Conservation (phyloP, 2,797 vertebrate genomes). For the Oryzias dopingdopingensis region DNA sequence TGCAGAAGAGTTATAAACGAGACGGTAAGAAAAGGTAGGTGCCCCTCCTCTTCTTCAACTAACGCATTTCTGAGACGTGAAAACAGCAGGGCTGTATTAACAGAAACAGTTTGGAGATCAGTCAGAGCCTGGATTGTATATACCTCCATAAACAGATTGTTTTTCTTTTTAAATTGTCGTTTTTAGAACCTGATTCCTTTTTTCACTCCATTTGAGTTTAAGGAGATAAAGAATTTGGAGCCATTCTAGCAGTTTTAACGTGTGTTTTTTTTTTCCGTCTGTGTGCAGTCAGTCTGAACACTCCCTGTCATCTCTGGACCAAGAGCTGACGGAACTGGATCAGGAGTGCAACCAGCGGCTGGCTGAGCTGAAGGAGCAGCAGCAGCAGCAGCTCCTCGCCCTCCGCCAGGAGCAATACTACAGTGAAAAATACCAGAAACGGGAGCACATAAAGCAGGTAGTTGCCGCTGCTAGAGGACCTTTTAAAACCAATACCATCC, state of each 20-base stretch:
- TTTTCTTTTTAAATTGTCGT: too few species aligned
- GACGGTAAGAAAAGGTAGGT: slow-evolving; percentile 96
- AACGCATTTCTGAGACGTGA: too few species aligned
- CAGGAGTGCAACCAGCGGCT: slow-evolving; percentile 86
- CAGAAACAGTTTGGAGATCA: too few species aligned
- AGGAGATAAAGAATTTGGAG: too few species aligned
- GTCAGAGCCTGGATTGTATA: too few species aligned
- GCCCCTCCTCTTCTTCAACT: slow-evolving; percentile 14
- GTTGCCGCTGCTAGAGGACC: neutral
- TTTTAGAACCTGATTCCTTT: too few species aligned
- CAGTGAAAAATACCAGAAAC: slow-evolving; percentile 96
- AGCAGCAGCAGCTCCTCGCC: slow-evolving; percentile 91
- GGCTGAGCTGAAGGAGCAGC: slow-evolving; percentile 89
- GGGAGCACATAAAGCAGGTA: slow-evolving; percentile 95
- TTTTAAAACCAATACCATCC: neutral
- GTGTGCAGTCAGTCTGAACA: slow-evolving; percentile 85
- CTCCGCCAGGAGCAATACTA: slow-evolving; percentile 97
- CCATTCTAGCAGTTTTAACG: neutral
- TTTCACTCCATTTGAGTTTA: too few species aligned
- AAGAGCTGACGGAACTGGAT: slow-evolving; percentile 88
- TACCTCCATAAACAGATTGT: too few species aligned
- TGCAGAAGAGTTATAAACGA: slow-evolving; percentile 89
- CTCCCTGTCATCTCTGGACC: slow-evolving; percentile 82
- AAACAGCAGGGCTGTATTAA: too few species aligned
- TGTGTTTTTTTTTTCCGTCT: slow-evolving; percentile 5